Percentiles rank a stretch among this genome's conserved stretches.
Evolutionary conservation across 2,888 invertebrate genomes (phyloP).

Genomic region (Trissoscelio sp.): DNA sequence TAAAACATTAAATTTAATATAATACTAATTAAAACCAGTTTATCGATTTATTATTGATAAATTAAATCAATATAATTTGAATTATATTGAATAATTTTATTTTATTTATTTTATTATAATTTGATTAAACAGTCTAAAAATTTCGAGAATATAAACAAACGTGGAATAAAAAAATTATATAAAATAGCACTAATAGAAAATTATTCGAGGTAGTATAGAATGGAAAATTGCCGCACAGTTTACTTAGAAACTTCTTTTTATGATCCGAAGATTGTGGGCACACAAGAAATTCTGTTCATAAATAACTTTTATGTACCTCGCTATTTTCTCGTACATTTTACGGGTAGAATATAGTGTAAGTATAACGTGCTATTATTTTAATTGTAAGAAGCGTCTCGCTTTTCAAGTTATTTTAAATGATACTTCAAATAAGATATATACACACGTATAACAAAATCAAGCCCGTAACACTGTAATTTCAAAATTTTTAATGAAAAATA

Average conservation of each 20-base stretch:
- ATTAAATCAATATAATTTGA: too few relatives aligned
- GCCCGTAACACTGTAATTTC: constrained; percentile 17
- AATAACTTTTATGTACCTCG: constrained; percentile 53
- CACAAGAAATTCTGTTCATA: constrained; percentile 57
- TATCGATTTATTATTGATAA: too few relatives aligned
- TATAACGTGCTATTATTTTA: constrained; percentile 59
- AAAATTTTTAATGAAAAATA: constrained; percentile 33
- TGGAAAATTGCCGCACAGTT: constrained; percentile 44
- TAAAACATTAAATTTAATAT: too few relatives aligned
- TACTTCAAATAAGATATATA: constrained; percentile 42
- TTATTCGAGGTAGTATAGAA: not conserved
- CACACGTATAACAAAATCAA: constrained; percentile 33
- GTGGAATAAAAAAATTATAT: constrained; percentile 11
- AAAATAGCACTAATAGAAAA: constrained; percentile 44
- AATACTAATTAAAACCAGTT: too few relatives aligned
- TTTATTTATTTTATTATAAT: too few relatives aligned
- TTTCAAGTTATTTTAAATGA: constrained; percentile 51
- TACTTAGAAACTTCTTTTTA: constrained; percentile 61
- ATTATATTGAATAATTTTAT: too few relatives aligned
- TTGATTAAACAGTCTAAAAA: constrained; percentile 2
- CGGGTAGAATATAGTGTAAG: constrained; percentile 33
- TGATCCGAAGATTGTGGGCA: constrained; percentile 55
- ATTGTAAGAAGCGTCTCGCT: constrained; percentile 48
- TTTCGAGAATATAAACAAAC: not conserved
- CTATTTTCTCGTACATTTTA: constrained; percentile 53